Evolutionary conservation across 2,888 invertebrate genomes (phyloP), one percentile per base, ranked within the genome.

Genomic region (Crematogaster levior): DNA sequence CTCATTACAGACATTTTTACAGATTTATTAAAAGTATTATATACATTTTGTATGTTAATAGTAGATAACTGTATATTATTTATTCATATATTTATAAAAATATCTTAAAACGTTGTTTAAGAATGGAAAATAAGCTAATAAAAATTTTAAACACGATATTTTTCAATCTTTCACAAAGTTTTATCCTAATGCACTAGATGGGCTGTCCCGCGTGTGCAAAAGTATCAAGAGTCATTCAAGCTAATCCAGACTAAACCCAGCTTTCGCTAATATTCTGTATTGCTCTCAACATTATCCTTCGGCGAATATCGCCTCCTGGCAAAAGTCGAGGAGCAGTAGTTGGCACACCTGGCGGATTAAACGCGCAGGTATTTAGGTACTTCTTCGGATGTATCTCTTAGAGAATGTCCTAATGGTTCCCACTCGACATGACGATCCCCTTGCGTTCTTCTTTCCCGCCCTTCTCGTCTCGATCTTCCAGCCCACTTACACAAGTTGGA

Each of bases 351-450:
- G 68, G 43, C 30, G 56, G 68, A 77, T 77, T 77, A 77, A 77
- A 68, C 56, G 68, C 30, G 10, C 77, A 68, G 68, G 77, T 40
- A 77, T 77, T 75, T 75, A 77, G 68, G 12, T 68, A 56, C 68
- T 77, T 77, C 68, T 75, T 77, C 77, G 53, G 77, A 84, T 83
- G 82, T 84, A 80, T 79, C 77, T 74, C 83, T 82, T 81, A 80
- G 73, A 83, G 60, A 66, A 88, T 77, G 82, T 72, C 24, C 51
- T 84, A 89, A 88, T 82, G 77, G 63, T 86, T 82, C 81, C 84
- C 84, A 84, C 83, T 84, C 70, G 74, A 81, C 65, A 80, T 83
- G 84, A 83, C 86, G 87, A 87, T 89, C 82, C 65, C 27, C 58
- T 65, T 51, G n/a, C 43, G 40, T 83, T 43, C 43, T 70, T 83